Percentiles rank a stretch among this genome's conserved stretches.
These are phyloP conservation scores for Heliconius himera DNA, from an alignment of 1,140 invertebrate genomes.

Conservation along the genomic window DNA sequence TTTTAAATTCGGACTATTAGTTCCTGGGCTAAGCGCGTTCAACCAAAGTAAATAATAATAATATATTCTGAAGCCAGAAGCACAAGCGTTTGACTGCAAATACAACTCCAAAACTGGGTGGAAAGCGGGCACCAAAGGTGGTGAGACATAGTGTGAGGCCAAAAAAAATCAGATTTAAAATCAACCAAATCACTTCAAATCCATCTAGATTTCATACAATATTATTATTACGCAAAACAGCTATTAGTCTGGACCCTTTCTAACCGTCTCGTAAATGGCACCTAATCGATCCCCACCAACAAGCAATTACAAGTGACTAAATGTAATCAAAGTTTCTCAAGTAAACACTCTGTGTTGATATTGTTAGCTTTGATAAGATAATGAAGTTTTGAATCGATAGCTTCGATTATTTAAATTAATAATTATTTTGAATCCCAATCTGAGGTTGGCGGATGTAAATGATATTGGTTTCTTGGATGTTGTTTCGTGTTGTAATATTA, in stretches of 20 bases:
- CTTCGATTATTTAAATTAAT: slow-evolving; percentile 7
- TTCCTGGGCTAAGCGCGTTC: too few species aligned
- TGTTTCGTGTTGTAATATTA: too few species aligned
- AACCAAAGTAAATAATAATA: too few species aligned
- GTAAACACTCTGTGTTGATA: slow-evolving; percentile 20
- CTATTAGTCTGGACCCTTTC: slow-evolving; percentile 16
- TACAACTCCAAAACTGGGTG: too few species aligned
- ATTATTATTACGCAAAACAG: not conserved
- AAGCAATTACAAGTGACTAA: slow-evolving; percentile 24
- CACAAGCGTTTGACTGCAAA: too few species aligned
- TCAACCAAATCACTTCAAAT: not conserved
- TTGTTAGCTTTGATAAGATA: slow-evolving; percentile 17
- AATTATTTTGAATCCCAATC: slow-evolving; percentile 3
- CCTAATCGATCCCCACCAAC: slow-evolving; percentile 22
- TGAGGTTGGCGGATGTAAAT: not conserved
- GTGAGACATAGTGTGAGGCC: too few species aligned
- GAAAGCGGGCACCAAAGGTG: too few species aligned
- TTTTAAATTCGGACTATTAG: too few species aligned
- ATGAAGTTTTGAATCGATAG: slow-evolving; percentile 11
- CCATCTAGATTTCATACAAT: not conserved
- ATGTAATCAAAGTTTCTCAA: slow-evolving; percentile 25
- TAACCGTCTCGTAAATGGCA: slow-evolving; percentile 20
- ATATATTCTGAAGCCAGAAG: too few species aligned
- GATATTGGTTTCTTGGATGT: not conserved
- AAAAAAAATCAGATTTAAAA: not conserved